Evolutionary conservation across 2,797 vertebrate genomes (phyloP), one percentile per base, ranked within the genome.

Genomic region (Sebastes ruberrimus): DNA sequence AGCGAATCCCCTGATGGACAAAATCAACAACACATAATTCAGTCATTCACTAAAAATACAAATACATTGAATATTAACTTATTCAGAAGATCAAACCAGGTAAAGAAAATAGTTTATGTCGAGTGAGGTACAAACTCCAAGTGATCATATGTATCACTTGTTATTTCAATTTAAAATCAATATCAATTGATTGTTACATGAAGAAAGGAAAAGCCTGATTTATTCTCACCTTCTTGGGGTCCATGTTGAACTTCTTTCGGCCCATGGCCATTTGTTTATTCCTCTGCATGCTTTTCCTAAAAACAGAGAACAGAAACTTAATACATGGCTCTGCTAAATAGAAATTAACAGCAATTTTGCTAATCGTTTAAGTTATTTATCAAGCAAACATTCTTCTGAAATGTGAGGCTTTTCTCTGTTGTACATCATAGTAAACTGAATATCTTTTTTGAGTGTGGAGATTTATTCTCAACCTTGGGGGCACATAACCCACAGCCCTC

Each of bases 221-320:
- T 4, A 42, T 30, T 57, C 86, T 88, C 92, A 98, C 98, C 97
- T 99, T 99, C 78, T 97, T 98, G 35, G 98, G 98, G 84, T 99
- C 98, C 98, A 99, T 99, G 92, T 99, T 99, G 85, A 99, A 99
- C 80, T 99, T 99, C 90, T 99, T 99, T 72, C 98, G 97, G 92
- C 98, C 98, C 95, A 98, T 97, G 33, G 97, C 97, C 93, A 99
- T 97, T 93, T 99, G 98, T 92, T 98, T 99, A 92, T 96, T 98
- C 93, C 98, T 97, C 94, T 99, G 98, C 98, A 99, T 98, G 87
- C 96, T 99, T 89, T 98, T 99, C 96, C 98, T 99, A 88, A 5
- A 87, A 88, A 81, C 23, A 88, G 13, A 81, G 28, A 56, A 38
- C 10, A 30, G 11, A 25, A 30, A 13, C 9, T 52, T 22, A n/a